phyloP scores from a whole-genome alignment of 2,113 vertebrate species.

The Phalacrocorax carbo region DNA sequence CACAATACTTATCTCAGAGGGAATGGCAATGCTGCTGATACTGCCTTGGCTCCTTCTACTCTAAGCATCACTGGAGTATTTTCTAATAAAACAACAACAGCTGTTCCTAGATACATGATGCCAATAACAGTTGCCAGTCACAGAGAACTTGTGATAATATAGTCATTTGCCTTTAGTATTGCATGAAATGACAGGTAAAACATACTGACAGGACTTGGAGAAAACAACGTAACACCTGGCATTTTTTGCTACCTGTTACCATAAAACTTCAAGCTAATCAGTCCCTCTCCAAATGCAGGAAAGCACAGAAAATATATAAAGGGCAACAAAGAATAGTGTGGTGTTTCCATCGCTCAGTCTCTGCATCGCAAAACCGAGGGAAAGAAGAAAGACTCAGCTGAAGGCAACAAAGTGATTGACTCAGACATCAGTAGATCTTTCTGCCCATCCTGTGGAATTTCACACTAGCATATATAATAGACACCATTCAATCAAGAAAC shows the following conservation, averaged over 20 bases:
- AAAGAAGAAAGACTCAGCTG: not conserved
- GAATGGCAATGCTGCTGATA: not conserved
- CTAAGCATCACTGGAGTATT: slow-evolving; percentile 42
- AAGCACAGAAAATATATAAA: not conserved
- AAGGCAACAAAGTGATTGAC: not conserved
- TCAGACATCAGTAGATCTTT: not conserved
- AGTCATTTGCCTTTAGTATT: slow-evolving; percentile 16
- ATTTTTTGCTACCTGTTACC: not conserved
- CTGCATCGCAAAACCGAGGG: not conserved
- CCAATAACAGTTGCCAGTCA: slow-evolving; percentile 58
- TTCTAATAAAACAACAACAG: slow-evolving; percentile 67
- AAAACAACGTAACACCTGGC: not conserved
- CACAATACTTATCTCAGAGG: not conserved
- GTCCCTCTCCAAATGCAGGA: not conserved
- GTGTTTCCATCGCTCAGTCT: not conserved
- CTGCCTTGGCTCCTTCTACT: slow-evolving; percentile 40
- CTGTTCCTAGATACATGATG: slow-evolving; percentile 57
- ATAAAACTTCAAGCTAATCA: not conserved
- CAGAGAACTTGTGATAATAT: slow-evolving; percentile 15
- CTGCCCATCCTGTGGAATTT: not conserved
- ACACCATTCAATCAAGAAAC: not conserved
- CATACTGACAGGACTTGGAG: not conserved
- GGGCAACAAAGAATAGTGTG: not conserved
- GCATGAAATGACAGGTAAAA: not conserved
- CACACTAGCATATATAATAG: not conserved